A percentile compares a stretch with the other conserved stretches of the same genome.
Conservation (phyloP, 2,797 vertebrate species). For the Lateolabrax maculatus region DNA sequence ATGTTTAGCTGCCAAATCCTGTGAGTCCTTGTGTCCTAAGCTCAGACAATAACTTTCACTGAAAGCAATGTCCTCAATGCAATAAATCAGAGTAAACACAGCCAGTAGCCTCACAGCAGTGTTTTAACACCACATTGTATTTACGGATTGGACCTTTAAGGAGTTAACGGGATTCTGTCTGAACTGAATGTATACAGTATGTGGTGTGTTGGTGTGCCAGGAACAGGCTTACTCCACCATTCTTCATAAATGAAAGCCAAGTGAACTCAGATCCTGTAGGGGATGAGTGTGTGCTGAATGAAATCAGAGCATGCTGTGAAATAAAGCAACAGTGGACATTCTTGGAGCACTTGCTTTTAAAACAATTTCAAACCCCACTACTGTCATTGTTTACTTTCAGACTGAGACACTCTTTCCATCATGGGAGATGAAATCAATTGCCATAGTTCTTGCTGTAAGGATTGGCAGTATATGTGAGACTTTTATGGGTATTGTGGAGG, state of each 20-base stretch:
- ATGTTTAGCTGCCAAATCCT: constrained; percentile 31
- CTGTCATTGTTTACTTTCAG: constrained; percentile 14
- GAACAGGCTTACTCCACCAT: constrained; percentile 55
- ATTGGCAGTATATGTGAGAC: background rate
- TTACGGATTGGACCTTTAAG: constrained; percentile 62
- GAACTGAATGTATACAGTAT: constrained; percentile 58
- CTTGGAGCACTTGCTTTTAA: constrained; percentile 25
- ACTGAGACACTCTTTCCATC: background rate
- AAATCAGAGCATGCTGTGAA: constrained; percentile 33
- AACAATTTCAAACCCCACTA: background rate
- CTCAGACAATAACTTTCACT: constrained; percentile 65
- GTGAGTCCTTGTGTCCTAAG: constrained; percentile 47
- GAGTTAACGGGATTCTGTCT: constrained; percentile 67
- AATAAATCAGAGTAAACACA: constrained; percentile 69
- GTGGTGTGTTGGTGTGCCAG: constrained; percentile 61
- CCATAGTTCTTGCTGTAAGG: background rate
- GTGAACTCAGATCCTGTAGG: constrained; percentile 43
- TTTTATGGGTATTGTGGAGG: background rate
- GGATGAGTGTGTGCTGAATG: constrained; percentile 43
- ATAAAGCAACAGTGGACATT: constrained; percentile 21
- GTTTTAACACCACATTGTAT: constrained; percentile 57
- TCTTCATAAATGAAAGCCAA: constrained; percentile 53
- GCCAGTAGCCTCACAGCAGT: constrained; percentile 45
- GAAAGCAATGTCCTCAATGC: constrained; percentile 51
- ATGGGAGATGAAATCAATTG: constrained; percentile 10